Evolutionary conservation across 2,888 invertebrate genomes (phyloP).

Genomic region (Ophraella communa): DNA sequence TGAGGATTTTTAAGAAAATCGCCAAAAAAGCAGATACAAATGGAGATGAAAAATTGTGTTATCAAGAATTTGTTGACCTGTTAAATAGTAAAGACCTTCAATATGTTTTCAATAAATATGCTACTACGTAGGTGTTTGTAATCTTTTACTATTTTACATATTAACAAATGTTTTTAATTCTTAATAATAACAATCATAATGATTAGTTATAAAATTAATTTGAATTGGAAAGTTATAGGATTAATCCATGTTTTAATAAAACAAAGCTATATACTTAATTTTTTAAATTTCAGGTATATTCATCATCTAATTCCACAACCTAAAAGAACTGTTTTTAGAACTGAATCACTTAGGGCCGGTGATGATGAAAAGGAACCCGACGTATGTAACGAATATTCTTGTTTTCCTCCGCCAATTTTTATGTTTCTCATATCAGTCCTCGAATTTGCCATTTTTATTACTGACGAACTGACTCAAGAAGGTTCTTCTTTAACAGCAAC

Average conservation of each 20-base stretch:
- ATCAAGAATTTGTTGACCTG: conserved; percentile 75
- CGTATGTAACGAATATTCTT: conserved; percentile 53
- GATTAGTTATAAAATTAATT: neutral
- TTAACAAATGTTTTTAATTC: too few relatives aligned
- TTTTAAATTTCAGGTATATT: conserved; percentile 16
- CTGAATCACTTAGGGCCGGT: conserved; percentile 52
- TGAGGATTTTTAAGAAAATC: conserved; percentile 70
- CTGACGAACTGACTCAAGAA: conserved; percentile 43
- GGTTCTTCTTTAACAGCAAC: conserved; percentile 51
- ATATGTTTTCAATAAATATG: conserved; percentile 17
- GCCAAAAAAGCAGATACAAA: conserved; percentile 70
- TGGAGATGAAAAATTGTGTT: conserved; percentile 71
- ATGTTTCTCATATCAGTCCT: conserved; percentile 88
- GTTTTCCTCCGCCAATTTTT: conserved; percentile 89
- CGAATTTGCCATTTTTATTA: conserved; percentile 76
- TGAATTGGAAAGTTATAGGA: too few relatives aligned
- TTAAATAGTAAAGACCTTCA: conserved; percentile 64
- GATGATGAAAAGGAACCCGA: conserved; percentile 85
- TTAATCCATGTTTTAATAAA: too few relatives aligned
- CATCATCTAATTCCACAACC: conserved; percentile 31
- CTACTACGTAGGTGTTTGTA: conserved; percentile 18
- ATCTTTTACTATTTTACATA: too few relatives aligned
- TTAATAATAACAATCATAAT: too few relatives aligned
- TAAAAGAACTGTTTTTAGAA: conserved; percentile 28
- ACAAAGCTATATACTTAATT: neutral